Evolutionary conservation across 2,888 invertebrate species (phyloP), one percentile per base, ranked within the genome.

Genomic region (Ochropleura leucogaster): DNA sequence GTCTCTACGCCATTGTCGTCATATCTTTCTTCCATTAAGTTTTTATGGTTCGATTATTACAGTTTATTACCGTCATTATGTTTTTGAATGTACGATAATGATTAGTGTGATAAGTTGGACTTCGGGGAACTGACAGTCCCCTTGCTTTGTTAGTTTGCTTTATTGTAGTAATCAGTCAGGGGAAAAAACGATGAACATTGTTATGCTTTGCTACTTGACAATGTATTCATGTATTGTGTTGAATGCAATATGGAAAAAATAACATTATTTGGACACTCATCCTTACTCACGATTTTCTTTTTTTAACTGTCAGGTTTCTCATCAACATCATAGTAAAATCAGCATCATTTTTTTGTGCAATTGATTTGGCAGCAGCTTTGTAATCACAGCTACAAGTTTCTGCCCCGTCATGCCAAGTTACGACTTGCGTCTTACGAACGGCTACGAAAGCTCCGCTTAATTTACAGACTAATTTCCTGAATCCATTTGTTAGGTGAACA

Each of bases 1-100:
- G 85, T 90, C 91, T 89, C 93, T 86, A 85, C 80, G 83, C 91
- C 82, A 94, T 94, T 94, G 93, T 93, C 87, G 80, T 85, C 85
- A 83, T 84, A 85, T 84, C 83, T 88, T 85, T 85, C 85, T 86
- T 86, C 84, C 88, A 88, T 87, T 85, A 76, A 70, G 82, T 88
- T 91, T 90, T 90, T 89, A 87, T 88, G 79, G 74, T 78, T 84
- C 83, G 64, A 88, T 87, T 85, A 88, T 88, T 89, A 78, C 63
- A 71, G 51, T 85, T 81, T 86, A 87, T 86, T 83, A 75, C 86
- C 57, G 49, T 81, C 72, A 84, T 85, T 86, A 83, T 83, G 70
- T 73, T 77, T 78, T 74, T 81, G 68, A 83, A 82, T 79, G 74
- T 78, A 79, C 64, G 66, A 81, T 77, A 79, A 80, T 84, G 76